phyloP scores from a whole-genome alignment of 2,113 vertebrate species.

The Ceratotherium simum region DNA sequence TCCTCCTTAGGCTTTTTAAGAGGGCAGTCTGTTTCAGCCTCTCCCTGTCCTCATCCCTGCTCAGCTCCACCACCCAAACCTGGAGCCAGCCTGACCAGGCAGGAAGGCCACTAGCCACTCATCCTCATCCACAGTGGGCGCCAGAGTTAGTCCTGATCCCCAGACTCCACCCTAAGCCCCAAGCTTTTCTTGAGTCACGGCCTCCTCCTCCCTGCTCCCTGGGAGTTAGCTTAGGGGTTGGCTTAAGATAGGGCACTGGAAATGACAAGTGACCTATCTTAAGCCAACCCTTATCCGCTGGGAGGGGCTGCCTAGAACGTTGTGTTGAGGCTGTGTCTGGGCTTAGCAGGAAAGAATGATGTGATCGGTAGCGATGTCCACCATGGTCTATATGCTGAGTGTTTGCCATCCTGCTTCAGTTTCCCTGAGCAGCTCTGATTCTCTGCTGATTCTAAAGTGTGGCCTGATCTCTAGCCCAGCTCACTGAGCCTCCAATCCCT shows the following conservation, averaged over 20 bases:
- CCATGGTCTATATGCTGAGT: not conserved
- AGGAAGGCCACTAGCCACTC: not conserved
- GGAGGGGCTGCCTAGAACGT: not conserved
- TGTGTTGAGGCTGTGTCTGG: not conserved
- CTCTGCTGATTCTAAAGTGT: not conserved
- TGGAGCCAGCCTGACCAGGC: not conserved
- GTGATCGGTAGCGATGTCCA: not conserved
- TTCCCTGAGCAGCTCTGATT: not conserved
- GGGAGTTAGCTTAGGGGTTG: too few species aligned
- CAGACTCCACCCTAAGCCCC: not conserved
- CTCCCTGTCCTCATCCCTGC: not conserved
- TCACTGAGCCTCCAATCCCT: not conserved
- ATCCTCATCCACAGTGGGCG: not conserved
- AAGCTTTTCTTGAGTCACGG: not conserved
- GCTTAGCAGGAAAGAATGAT: not conserved
- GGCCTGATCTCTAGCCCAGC: not conserved
- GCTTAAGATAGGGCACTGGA: not conserved
- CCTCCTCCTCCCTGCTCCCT: not conserved
- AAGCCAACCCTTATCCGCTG: not conserved
- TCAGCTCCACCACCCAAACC: not conserved
- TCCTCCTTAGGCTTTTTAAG: not conserved
- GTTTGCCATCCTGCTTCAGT: not conserved
- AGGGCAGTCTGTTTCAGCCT: not conserved
- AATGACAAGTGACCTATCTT: too few species aligned
- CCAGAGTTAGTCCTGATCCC: too few species aligned